A percentile compares a stretch with the other conserved stretches of the same genome.
These are phyloP conservation scores for Colletes gigas DNA, from an alignment of 1,140 invertebrate species.

Conservation along the genomic window DNA sequence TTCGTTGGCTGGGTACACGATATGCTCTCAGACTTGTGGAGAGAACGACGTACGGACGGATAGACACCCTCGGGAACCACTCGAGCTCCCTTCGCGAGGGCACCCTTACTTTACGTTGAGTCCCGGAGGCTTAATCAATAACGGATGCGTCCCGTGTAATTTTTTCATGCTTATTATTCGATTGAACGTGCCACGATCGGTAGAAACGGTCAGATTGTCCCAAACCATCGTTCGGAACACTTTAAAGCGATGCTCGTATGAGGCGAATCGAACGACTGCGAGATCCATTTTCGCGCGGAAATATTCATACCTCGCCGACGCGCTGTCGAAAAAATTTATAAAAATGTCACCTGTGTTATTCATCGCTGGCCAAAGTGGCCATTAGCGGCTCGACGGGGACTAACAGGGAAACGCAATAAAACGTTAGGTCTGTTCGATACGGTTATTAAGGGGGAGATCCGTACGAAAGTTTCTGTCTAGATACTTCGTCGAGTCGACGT, in stretches of 20 bases:
- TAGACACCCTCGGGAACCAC: slow-evolving; percentile 68
- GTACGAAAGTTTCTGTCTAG: slow-evolving; percentile 11
- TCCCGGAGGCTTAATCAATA: slow-evolving; percentile 69
- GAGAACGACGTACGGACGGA: slow-evolving; percentile 66
- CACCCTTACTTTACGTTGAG: slow-evolving; percentile 61
- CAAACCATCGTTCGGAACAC: background rate
- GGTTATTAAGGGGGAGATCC: slow-evolving; percentile 23
- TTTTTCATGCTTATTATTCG: slow-evolving; percentile 64
- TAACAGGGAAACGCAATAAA: background rate
- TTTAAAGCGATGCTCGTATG: background rate
- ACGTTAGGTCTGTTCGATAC: background rate
- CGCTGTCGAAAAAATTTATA: slow-evolving; percentile 8
- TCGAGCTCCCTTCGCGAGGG: slow-evolving; percentile 62
- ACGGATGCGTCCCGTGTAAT: slow-evolving; percentile 61
- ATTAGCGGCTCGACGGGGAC: background rate
- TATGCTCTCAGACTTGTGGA: slow-evolving; percentile 64
- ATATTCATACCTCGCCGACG: background rate
- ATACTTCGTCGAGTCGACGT: slow-evolving; percentile 31
- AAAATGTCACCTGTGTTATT: background rate
- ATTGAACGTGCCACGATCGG: slow-evolving; percentile 38
- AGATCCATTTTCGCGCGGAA: background rate
- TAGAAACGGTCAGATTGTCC: background rate
- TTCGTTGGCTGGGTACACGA: slow-evolving; percentile 58
- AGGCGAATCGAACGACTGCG: background rate
- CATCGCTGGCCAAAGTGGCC: background rate